phyloP scores from a whole-genome alignment of 2,888 invertebrate species.

The Cosmorhoe ocellata region DNA sequence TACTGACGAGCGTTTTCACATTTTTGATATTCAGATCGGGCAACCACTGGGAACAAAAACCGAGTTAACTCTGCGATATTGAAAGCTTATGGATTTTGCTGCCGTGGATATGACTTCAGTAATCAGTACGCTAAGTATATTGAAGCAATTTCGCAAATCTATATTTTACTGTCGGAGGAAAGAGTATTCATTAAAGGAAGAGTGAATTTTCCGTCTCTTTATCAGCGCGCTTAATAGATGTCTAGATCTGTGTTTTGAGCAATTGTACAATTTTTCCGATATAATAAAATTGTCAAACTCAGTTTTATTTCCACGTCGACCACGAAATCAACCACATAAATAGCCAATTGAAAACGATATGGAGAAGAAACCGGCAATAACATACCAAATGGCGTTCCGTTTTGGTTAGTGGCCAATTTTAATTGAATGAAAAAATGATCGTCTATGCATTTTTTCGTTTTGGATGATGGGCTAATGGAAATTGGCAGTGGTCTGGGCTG shows the following conservation, averaged over 20 bases:
- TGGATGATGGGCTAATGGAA: conserved; percentile 82
- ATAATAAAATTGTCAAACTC: neutral
- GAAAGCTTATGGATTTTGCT: conserved; percentile 81
- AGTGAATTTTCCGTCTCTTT: conserved; percentile 12
- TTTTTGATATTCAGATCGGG: conserved; percentile 82
- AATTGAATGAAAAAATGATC: conserved; percentile 82
- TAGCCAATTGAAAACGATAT: conserved; percentile 7
- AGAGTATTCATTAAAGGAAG: conserved; percentile 13
- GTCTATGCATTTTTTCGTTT: conserved; percentile 81
- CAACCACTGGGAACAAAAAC: conserved; percentile 78
- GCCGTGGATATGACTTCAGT: conserved; percentile 60
- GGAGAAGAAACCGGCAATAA: conserved; percentile 33
- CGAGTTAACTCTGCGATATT: conserved; percentile 78
- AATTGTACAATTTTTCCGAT: neutral
- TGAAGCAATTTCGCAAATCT: conserved; percentile 37
- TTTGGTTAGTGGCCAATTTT: conserved; percentile 78
- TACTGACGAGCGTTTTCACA: conserved; percentile 78
- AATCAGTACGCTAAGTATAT: conserved; percentile 56
- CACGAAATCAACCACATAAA: conserved; percentile 21
- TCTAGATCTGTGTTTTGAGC: neutral
- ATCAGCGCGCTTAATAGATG: neutral
- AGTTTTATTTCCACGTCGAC: conserved; percentile 17
- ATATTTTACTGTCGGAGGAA: conserved; percentile 22
- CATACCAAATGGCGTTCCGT: conserved; percentile 48
- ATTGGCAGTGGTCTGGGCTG: conserved; percentile 79